phyloP scores from a whole-genome alignment of 2,797 vertebrate species.

The Pseudocheirus occidentalis region DNA sequence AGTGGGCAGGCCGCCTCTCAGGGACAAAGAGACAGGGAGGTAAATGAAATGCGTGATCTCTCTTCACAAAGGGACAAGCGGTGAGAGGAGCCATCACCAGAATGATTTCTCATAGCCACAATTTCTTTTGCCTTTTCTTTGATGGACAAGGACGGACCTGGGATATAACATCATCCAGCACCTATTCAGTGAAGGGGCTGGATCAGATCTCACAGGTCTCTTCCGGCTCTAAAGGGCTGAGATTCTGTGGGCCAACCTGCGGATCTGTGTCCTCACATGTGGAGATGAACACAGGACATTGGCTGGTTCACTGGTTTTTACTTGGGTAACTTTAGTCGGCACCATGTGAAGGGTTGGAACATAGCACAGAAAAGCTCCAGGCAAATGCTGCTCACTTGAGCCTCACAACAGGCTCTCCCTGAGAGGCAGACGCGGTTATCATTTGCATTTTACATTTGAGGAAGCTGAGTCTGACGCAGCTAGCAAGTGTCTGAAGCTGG shows the following conservation, averaged over 20 bases:
- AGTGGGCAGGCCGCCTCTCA: not conserved
- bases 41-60: not conserved
- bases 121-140: not conserved
- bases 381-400: not conserved
- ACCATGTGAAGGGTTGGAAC: not conserved
- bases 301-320: not conserved
- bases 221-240: not conserved
- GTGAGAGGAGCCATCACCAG: not conserved
- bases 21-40: not conserved
- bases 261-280: not conserved
- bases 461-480: not conserved
- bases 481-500: not conserved
- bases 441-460: not conserved
- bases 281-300: not conserved
- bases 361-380: not conserved
- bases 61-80: not conserved
- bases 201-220: not conserved
- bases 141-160: not conserved
- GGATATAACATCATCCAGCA: not conserved
- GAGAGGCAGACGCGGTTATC: not conserved
- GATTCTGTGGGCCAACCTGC: not conserved
- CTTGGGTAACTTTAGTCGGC: not conserved
- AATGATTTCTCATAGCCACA: not conserved
- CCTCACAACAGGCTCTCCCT: not conserved
- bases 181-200: not conserved